Evolutionary conservation across 2,113 vertebrate species (phyloP).

Genomic region (Hemibagrus wyckioides): DNA sequence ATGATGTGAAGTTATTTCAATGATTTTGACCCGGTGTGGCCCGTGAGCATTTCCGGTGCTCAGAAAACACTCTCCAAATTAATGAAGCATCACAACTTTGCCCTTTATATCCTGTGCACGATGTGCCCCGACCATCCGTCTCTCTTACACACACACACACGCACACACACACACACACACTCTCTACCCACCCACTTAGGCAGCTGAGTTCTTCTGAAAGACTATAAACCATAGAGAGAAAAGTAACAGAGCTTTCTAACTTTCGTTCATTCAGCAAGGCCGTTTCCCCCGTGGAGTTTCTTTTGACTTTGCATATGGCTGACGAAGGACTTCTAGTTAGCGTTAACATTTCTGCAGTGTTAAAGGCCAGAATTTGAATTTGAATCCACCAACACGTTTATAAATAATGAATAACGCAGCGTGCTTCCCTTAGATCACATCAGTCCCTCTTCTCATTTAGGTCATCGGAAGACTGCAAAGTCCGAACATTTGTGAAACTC

Average conservation of each 20-base stretch:
- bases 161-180: slow-evolving; percentile 10
- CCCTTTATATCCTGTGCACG: slow-evolving; percentile 13
- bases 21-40: neutral
- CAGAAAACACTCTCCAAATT: slow-evolving; percentile 3
- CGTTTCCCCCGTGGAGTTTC: neutral
- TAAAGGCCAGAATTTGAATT: slow-evolving; percentile 28
- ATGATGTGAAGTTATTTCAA: neutral
- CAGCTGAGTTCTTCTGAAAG: neutral
- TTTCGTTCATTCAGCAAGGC: neutral
- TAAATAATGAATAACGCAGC: slow-evolving; percentile 24
- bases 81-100: neutral
- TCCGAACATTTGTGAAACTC: slow-evolving; percentile 31
- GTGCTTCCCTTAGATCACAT: neutral
- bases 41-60: neutral
- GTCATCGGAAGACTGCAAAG: neutral
- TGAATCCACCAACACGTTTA: slow-evolving; percentile 13
- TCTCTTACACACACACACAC: neutral
- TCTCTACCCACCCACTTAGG: neutral
- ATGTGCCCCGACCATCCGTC: neutral
- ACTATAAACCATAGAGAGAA: neutral
- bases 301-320: neutral
- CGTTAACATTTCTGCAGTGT: slow-evolving; percentile 2
- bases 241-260: neutral
- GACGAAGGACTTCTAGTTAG: slow-evolving; percentile 24
- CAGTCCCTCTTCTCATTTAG: slow-evolving; percentile 27